A percentile compares a stretch with the other conserved stretches of the same genome.
Evolutionary conservation across 2,113 vertebrate genomes (phyloP).

Genomic region (Bos javanicus): DNA sequence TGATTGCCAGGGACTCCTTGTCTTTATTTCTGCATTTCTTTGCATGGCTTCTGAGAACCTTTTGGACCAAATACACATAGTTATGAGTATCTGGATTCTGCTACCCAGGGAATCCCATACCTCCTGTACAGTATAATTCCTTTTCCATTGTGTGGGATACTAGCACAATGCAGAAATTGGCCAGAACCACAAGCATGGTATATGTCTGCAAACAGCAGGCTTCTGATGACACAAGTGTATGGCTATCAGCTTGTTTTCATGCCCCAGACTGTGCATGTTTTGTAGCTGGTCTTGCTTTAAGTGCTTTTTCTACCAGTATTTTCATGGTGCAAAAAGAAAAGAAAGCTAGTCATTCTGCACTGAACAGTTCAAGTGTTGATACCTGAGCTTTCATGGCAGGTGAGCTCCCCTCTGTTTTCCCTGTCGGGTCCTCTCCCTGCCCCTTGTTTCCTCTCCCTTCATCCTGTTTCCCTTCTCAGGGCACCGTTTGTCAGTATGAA

Average conservation of each 20-base stretch:
- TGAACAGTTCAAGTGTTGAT: not conserved
- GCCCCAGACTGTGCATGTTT: not conserved
- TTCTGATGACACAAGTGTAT: not conserved
- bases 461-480: not conserved
- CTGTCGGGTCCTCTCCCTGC: not conserved
- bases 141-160: not conserved
- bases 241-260: not conserved
- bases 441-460: not conserved
- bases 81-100: not conserved
- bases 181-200: not conserved
- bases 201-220: not conserved
- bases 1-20: not conserved
- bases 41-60: constrained; percentile 15
- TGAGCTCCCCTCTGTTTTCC: not conserved
- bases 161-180: not conserved
- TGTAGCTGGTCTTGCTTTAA: not conserved
- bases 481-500: not conserved
- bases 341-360: not conserved
- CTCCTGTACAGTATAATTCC: not conserved
- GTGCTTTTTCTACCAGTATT: not conserved
- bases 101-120: not conserved
- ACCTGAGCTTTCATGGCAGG: not conserved
- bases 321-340: not conserved
- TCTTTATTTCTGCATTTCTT: constrained; percentile 19
- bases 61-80: not conserved